Evolutionary conservation across 2,113 vertebrate species (phyloP).

Genomic region (Ranitomeya variabilis): DNA sequence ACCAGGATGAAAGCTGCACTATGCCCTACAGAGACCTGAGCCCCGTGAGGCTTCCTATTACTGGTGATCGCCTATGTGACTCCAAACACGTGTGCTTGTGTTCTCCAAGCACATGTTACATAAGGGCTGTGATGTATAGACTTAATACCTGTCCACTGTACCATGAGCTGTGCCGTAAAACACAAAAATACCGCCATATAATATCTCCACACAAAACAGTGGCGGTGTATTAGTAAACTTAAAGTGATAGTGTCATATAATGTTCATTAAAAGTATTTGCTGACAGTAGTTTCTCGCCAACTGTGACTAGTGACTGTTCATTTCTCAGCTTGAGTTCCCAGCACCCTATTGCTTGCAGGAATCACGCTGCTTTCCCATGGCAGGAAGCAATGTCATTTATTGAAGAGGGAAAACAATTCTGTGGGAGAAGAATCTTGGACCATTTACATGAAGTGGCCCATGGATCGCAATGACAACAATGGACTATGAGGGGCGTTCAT

Average conservation of each 20-base stretch:
- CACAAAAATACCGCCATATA: not conserved
- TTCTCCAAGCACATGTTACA: not conserved
- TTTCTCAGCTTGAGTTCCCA: not conserved
- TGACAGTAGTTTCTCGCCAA: not conserved
- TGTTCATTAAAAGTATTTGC: not conserved
- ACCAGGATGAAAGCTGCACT: not conserved
- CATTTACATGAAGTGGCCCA: not conserved
- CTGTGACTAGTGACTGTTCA: not conserved
- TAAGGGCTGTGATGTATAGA: not conserved
- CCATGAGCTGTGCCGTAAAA: not conserved
- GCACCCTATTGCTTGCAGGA: not conserved
- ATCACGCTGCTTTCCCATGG: not conserved
- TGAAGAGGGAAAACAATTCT: not conserved
- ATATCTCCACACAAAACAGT: not conserved
- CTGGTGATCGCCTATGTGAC: not conserved
- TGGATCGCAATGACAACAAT: not conserved
- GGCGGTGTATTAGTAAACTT: not conserved
- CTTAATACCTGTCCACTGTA: not conserved
- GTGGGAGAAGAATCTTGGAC: not conserved
- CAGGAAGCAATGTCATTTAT: not conserved
- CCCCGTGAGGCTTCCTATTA: not conserved
- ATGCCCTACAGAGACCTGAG: not conserved
- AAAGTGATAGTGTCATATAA: not conserved
- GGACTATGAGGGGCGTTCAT: too few species aligned
- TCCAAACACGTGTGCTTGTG: not conserved